Percentiles rank a stretch among this genome's conserved stretches.
phyloP scores from a whole-genome alignment of 2,888 invertebrate species.

The Drosophila kanekoi region DNA sequence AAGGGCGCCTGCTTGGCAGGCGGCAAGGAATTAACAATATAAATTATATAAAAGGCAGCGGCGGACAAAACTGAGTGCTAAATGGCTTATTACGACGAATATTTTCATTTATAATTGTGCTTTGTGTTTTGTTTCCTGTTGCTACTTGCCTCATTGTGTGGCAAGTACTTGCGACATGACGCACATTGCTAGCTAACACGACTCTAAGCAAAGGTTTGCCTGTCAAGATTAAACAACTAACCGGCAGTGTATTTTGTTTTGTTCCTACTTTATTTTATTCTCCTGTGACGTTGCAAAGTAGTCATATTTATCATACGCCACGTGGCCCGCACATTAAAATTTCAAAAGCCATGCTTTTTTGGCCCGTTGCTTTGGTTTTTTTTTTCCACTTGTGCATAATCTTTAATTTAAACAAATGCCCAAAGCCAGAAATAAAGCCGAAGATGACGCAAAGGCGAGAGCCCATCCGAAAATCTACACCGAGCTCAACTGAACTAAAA shows the following conservation, averaged over 20 bases:
- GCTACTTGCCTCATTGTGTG: constrained; percentile 23
- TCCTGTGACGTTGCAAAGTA: constrained; percentile 31
- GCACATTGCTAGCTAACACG: constrained; percentile 38
- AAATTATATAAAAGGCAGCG: constrained; percentile 67
- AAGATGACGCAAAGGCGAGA: constrained; percentile 26
- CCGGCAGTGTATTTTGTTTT: background rate
- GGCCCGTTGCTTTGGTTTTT: constrained; percentile 7
- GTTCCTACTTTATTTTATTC: background rate
- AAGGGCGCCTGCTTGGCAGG: background rate
- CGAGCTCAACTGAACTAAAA: constrained; percentile 61
- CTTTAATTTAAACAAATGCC: constrained; percentile 78
- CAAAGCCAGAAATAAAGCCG: constrained; percentile 62
- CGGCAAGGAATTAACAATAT: constrained; percentile 72
- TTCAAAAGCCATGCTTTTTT: constrained; percentile 50
- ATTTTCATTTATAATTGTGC: constrained; percentile 56
- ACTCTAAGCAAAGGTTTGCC: constrained; percentile 7
- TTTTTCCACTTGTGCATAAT: constrained; percentile 63
- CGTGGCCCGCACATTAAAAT: constrained; percentile 66
- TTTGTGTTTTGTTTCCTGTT: constrained; percentile 29
- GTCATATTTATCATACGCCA: constrained; percentile 51
- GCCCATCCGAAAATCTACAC: constrained; percentile 42
- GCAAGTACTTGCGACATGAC: constrained; percentile 12
- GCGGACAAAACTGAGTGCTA: constrained; percentile 64
- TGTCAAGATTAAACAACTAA: background rate
- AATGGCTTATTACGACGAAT: constrained; percentile 73